Conservation (phyloP, 2,888 invertebrate genomes). For the Stictocephala bisonia region DNA sequence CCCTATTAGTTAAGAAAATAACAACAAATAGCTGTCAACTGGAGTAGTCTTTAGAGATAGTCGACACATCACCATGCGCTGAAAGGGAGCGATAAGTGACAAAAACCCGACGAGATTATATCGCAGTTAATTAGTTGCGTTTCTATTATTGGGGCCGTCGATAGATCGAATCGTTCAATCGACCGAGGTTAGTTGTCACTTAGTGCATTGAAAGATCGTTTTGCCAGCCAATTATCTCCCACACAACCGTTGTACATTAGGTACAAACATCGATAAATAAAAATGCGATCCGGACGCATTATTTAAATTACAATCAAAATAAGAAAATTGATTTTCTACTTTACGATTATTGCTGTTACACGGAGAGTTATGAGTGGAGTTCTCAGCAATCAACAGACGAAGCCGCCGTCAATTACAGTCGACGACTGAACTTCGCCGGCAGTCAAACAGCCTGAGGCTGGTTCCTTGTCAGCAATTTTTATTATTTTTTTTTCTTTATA, state of each 20-base stretch:
- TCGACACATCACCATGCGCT: too few species aligned
- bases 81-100: too few species aligned
- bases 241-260: constrained; percentile 3
- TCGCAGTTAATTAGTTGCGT: constrained; percentile 31
- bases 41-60: too few species aligned
- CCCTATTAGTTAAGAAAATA: too few species aligned
- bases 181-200: too few species aligned
- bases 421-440: too few species aligned
- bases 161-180: constrained; percentile 11
- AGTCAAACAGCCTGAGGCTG: too few species aligned
- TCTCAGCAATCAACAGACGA: constrained; percentile 1
- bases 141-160: constrained; percentile 3
- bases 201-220: too few species aligned
- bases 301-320: constrained; percentile 40
- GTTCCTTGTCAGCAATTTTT: too few species aligned
- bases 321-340: constrained; percentile 38
- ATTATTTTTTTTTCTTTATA: too few species aligned
- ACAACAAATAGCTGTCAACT: too few species aligned
- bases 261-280: constrained; percentile 34
- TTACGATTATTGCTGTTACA: constrained; percentile 30
- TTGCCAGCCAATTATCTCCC: neutral
- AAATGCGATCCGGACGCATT: constrained; percentile 26
- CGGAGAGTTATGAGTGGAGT: neutral
- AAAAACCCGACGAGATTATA: too few species aligned
- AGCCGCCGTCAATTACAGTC: constrained; percentile 24